Evolutionary conservation across 2,797 vertebrate species (phyloP), one percentile per base, ranked within the genome.

Genomic region (Gephyroberyx darwinii): DNA sequence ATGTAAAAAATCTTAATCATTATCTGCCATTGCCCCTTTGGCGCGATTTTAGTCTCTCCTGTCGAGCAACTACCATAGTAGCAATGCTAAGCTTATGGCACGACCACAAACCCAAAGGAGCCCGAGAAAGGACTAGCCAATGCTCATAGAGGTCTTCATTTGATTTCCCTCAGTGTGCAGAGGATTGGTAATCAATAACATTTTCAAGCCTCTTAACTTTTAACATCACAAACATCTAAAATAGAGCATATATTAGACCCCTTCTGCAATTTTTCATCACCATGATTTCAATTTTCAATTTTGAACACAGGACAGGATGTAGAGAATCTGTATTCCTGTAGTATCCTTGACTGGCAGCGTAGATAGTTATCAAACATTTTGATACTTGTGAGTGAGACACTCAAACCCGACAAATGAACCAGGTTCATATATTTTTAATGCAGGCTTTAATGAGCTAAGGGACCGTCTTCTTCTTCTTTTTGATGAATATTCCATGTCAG

Each of bases 361-460:
- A 62, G 63, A 86, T 71, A 19, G 35, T 75, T 71, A 73, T 89
- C 59, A 85, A 82, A 87, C 48, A 80, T 77, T 85, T 72, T 77
- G 61, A 60, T 64, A 74, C 69, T 69, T 68, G 45, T 65, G 63
- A 86, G 74, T 59, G 71, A 84, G 67, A 80, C 51, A 51, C 74
- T 63, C 56, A 84, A 84, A 74, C 53, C 43, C 2, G 3, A 78
- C 57, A 83, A 84, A 84, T 80, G 69, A 88, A 87, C 67, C 4
- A 17, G 22, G 60, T 60, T 83, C 79, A 83, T 89, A 81, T 84
- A 85, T 83, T 79, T 85, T 80, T 88, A 53, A 88, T 84, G 77
- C 57, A 33, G 20, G 80, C 80, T 83, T 85, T 73, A 87, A 90
- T 85, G 73, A 82, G 67, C 77, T 37, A 1, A 62, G 74, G 75